Base-by-base conservation (phyloP, 1,140 invertebrate genomes). In the Adoxophyes honmai region DNA sequence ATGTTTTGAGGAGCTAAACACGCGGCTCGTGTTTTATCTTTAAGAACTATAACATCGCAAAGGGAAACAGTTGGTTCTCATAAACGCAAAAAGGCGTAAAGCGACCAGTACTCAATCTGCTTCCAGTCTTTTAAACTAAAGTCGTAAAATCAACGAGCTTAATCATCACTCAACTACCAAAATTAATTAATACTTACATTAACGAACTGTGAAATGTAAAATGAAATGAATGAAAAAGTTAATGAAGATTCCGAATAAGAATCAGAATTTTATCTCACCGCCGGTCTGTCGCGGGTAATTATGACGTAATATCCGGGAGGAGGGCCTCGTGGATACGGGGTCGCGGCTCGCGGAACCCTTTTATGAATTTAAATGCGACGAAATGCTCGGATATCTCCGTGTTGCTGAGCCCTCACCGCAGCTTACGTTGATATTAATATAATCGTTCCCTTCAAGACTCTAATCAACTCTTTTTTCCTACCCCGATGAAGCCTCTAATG, bases 371-470 rank as follows among this genome's bases (percentile, higher is more conserved):
- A 42, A 42, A 42, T 16, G 38, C 38, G 16, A 21, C 14, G 38
- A 42, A 42, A 42, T 42, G 14, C 15, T 42, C 16, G 16, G 38
- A 42, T 42, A 42, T 42, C 38, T 42, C 16, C 38, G 38, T 16
- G 38, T 42, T 42, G 14, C 14, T 28, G 14, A 42, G 38, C 38
- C 16, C 38, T 42, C 16, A 9, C 38, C 38, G 9, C 13, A 16
- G 42, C 42, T 48, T 28, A 28, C 42, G 18, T 16, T 48, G 42
- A 48, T 48, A 48, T 48, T 48, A 48, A 48, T 48, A 48, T 21
- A 48, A 28, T 14, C 42, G n/a, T 28, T 28, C 7, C 42, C 42
- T 16, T 42, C 39, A n/a, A 9, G 10, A 18, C 18, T 9, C 16
- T 48, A 48, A 48, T 28, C 42, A 48, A 48, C 18, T 28, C 42